Evolutionary conservation across 2,113 vertebrate genomes (phyloP).

Genomic region (Ctenomys sociabilis): DNA sequence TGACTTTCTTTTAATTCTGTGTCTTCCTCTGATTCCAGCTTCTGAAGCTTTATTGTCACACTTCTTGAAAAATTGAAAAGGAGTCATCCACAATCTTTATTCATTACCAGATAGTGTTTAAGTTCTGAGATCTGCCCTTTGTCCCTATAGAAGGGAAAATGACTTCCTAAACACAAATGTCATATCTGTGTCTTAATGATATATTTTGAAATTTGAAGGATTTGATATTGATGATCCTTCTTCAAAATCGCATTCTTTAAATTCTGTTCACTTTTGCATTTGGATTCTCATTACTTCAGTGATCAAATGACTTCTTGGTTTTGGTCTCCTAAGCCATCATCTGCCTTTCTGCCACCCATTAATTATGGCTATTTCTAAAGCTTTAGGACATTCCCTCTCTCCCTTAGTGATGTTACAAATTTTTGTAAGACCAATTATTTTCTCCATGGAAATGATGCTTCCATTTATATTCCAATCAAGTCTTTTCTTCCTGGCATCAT

Average conservation of each 20-base stretch:
- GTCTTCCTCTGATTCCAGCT: not conserved
- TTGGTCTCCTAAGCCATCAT: slow-evolving; percentile 3
- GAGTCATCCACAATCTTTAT: not conserved
- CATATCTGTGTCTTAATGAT: not conserved
- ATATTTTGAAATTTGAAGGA: slow-evolving; percentile 12
- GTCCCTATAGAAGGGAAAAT: not conserved
- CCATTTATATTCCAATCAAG: slow-evolving; percentile 30
- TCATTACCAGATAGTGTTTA: not conserved
- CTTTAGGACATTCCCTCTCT: not conserved
- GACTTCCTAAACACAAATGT: not conserved
- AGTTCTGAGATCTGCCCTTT: not conserved
- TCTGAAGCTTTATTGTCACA: slow-evolving; percentile 18
- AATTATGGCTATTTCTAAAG: slow-evolving; percentile 23
- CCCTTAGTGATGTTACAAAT: not conserved
- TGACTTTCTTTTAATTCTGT: not conserved
- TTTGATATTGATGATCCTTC: not conserved
- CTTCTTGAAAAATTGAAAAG: slow-evolving; percentile 3
- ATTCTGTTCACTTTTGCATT: not conserved
- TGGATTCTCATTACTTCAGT: not conserved
- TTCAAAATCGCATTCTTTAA: not conserved
- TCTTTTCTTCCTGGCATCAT: slow-evolving; percentile 31
- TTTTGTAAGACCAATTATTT: slow-evolving; percentile 44
- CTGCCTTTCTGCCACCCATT: not conserved
- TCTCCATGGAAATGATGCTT: slow-evolving; percentile 18
- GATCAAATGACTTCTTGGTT: slow-evolving; percentile 15